Evolutionary conservation across 2,797 vertebrate genomes (phyloP).

Genomic region (Pantherophis vulpinus): DNA sequence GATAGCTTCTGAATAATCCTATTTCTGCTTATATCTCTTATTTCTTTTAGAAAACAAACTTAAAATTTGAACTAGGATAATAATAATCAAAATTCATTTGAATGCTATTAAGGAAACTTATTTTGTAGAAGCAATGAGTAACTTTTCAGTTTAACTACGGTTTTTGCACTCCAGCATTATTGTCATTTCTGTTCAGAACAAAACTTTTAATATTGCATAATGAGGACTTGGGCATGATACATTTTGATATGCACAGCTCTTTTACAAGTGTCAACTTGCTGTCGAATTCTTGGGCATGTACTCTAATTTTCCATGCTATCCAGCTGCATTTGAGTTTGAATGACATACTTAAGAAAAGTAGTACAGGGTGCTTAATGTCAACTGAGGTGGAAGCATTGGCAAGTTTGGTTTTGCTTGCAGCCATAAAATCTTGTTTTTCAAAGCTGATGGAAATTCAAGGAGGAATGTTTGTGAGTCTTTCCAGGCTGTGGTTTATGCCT

Average conservation of each 20-base stretch:
- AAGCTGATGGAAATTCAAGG: conserved; percentile 41
- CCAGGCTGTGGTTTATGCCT: conserved; percentile 35
- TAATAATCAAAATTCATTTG: not conserved
- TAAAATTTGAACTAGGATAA: not conserved
- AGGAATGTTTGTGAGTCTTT: conserved; percentile 18
- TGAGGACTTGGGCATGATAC: not conserved
- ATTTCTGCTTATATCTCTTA: not conserved
- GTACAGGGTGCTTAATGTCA: not conserved
- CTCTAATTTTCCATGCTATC: not conserved
- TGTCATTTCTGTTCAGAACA: conserved; percentile 5
- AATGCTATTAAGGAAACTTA: not conserved
- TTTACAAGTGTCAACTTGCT: not conserved
- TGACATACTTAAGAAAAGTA: not conserved
- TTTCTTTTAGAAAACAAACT: not conserved
- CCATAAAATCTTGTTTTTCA: conserved; percentile 18
- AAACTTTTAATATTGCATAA: not conserved
- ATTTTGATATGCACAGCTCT: not conserved
- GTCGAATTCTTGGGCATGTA: not conserved
- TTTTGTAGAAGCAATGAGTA: conserved; percentile 2
- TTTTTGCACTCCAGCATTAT: not conserved
- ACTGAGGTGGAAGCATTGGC: not conserved
- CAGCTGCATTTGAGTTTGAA: not conserved
- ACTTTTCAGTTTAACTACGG: not conserved
- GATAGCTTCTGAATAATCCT: not conserved
- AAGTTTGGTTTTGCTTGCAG: not conserved